Evolutionary conservation across 2,113 vertebrate species (phyloP).

Genomic region (Jacana jacana): DNA sequence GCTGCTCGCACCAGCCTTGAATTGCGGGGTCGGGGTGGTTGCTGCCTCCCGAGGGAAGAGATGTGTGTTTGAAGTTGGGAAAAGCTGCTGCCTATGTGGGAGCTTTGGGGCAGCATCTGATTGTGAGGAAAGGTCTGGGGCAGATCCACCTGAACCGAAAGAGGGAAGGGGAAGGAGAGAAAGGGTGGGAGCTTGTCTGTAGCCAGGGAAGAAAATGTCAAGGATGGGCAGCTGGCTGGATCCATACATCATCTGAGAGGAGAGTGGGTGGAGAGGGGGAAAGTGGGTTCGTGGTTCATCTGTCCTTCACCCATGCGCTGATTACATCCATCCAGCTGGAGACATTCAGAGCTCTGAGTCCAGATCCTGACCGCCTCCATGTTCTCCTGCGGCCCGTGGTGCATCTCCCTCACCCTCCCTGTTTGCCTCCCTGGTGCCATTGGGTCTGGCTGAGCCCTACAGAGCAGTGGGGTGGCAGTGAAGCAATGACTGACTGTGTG

Average conservation of each 20-base stretch:
- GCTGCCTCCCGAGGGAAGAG: not conserved
- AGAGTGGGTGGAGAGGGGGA: not conserved
- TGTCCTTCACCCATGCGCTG: not conserved
- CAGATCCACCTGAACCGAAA: not conserved
- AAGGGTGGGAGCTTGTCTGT: not conserved
- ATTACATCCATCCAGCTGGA: not conserved
- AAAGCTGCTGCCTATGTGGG: rapidly evolving
- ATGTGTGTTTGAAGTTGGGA: not conserved
- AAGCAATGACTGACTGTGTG: rapidly evolving
- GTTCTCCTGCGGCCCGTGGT: rapidly evolving
- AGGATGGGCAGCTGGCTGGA: not conserved
- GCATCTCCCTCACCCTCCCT: not conserved
- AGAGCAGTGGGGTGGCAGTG: rapidly evolving
- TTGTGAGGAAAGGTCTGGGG: not conserved
- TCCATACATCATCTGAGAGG: not conserved
- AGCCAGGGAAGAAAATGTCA: conserved; percentile 19
- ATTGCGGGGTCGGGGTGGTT: rapidly evolving
- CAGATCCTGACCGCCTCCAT: not conserved
- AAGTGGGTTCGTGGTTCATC: not conserved
- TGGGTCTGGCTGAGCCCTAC: not conserved
- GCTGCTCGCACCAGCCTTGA: not conserved
- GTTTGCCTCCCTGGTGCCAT: rapidly evolving
- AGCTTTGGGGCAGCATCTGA: not conserved
- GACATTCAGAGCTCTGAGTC: not conserved
- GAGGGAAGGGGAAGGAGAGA: not conserved